Base-by-base conservation (phyloP, 1,140 invertebrate species). In the Wiebesia pumilae region DNA sequence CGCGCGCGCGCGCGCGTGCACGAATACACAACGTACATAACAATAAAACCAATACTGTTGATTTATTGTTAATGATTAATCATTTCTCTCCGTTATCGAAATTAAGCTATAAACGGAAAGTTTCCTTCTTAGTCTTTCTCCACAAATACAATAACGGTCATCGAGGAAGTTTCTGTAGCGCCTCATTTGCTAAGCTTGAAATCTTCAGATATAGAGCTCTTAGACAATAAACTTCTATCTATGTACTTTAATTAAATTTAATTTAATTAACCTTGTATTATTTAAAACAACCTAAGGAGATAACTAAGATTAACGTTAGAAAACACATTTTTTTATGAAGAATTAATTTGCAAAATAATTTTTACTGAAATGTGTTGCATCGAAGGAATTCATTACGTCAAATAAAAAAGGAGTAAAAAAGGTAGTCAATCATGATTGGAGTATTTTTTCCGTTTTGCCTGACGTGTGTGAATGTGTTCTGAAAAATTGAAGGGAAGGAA, bases 71-170 rank as follows among this genome's bases (percentile, higher is more conserved):
- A n/a, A n/a, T n/a, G n/a, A n/a, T n/a, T n/a, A n/a, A n/a, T n/a
- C 33, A 71, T 62, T 54, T 83, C 27, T 58, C 47, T 14, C 14
- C 12, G 67, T 73, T 73, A 83, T 83, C 43, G 47, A n/a, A 73
- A 83, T 73, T 73, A 35, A 73, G 30, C 65, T 47, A n/a, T 43
- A 73, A 83, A 73, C 30, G 7, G 19, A 83, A 83, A 83, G 47
- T 75, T 75, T 21, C 51, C 30, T 62, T 83, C 69, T 75, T 83
- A 51, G 62, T 73, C 33, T 83, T 83, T 75, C 47, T 1, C 2
- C 24, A 33, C 9, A 51, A 14, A 30, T 69, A 71, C n/a, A 38
- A 67, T 71, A 9, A 9, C 30, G n/a, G 30, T 38, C 21, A 21
- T 38, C 7, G 19, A 73, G 43, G 14, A 51, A 78, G n/a, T 54